These are phyloP conservation scores for Pogonocichla stellata DNA, from an alignment of 2,113 vertebrate genomes.

Conservation along the genomic window DNA sequence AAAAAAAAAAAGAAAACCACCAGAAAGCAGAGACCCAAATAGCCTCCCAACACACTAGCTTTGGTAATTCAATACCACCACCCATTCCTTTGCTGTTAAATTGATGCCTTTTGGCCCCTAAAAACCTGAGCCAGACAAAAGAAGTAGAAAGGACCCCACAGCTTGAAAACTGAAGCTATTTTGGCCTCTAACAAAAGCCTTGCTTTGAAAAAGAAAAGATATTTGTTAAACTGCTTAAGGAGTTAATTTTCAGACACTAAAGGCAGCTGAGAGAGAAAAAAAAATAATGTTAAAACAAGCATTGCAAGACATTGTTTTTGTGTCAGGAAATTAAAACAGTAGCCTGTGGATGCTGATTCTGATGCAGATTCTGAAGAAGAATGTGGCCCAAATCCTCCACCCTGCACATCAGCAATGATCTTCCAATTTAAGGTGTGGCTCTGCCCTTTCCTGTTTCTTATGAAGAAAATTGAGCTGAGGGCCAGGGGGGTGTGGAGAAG, in stretches of 20 bases:
- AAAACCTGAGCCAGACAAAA: background rate
- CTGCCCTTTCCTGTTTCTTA: background rate
- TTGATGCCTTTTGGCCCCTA: background rate
- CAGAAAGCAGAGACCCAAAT: background rate
- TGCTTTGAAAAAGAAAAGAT: background rate
- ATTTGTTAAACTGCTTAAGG: constrained; percentile 21
- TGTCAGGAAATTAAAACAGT: background rate
- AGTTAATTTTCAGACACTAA: background rate
- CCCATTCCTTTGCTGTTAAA: background rate
- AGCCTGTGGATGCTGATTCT: background rate
- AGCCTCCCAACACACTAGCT: background rate
- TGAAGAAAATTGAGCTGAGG: background rate
- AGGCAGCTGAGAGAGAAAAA: background rate
- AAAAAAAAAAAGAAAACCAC: background rate
- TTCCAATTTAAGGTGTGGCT: background rate
- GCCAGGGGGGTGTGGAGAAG: fast-evolving
- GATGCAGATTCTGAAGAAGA: background rate
- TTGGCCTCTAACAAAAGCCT: background rate
- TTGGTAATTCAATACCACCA: background rate
- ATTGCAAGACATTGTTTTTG: background rate
- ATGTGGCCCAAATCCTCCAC: background rate
- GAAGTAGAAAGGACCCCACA: constrained; percentile 30
- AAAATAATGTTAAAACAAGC: background rate
- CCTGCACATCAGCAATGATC: background rate
- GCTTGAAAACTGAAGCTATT: constrained; percentile 19